Percentiles rank a stretch among this genome's conserved stretches.
These are phyloP conservation scores for Sebastes hopkinsi DNA, from an alignment of 2,797 vertebrate species.

Conservation along the genomic window DNA sequence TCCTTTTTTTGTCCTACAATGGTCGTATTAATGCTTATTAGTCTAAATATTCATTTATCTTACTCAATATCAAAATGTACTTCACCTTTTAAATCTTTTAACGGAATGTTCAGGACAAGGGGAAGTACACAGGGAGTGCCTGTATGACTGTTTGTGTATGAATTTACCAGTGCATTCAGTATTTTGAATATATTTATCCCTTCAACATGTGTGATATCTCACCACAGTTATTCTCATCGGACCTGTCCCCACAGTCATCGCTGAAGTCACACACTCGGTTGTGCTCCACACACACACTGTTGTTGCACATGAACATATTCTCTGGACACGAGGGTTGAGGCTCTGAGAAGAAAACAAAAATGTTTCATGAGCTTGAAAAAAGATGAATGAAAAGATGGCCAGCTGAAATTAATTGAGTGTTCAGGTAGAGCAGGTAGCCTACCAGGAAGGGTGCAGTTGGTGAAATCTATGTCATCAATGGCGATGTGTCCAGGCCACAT, in stretches of 20 bases:
- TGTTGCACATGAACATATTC: slow-evolving; percentile 75
- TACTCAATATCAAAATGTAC: neutral
- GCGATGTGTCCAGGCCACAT: slow-evolving; percentile 70
- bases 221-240: slow-evolving; percentile 82
- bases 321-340: slow-evolving; percentile 70
- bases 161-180: neutral
- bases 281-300: slow-evolving; percentile 74
- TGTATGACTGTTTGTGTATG: neutral
- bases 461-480: slow-evolving; percentile 80
- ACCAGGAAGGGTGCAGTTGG: slow-evolving; percentile 80
- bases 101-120: neutral
- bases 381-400: too few relatives aligned
- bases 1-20: too few relatives aligned
- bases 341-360: slow-evolving; percentile 49
- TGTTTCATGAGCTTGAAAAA: neutral
- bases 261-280: slow-evolving; percentile 82
- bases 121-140: neutral
- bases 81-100: neutral
- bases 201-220: slow-evolving; percentile 16
- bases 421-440: neutral
- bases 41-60: neutral
- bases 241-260: slow-evolving; percentile 82
- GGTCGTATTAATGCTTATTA: neutral
- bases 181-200: neutral
- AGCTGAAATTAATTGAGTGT: neutral